Percentiles rank a stretch among this genome's conserved stretches.
phyloP scores from a whole-genome alignment of 2,888 invertebrate genomes.

The Stratiomys singularior region DNA sequence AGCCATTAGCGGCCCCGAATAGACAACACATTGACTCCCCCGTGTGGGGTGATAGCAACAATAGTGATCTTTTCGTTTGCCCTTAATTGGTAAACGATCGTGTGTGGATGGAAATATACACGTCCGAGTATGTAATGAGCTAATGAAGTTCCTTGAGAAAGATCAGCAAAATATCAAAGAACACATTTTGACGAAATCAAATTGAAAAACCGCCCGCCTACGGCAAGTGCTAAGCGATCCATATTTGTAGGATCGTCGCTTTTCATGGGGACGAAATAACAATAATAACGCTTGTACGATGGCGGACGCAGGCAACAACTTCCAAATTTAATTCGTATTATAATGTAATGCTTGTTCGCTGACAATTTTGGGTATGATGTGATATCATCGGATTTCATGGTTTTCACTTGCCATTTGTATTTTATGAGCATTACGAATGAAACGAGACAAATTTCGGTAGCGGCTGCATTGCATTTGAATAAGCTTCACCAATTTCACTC shows the following conservation, averaged over 20 bases:
- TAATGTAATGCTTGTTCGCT: conserved; percentile 15
- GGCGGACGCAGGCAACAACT: conserved; percentile 17
- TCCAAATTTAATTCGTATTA: conserved; percentile 33
- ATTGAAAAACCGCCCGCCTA: conserved; percentile 36
- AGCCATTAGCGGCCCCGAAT: conserved; percentile 13
- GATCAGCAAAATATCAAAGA: not conserved
- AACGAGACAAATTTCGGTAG: conserved; percentile 1
- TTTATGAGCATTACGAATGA: not conserved
- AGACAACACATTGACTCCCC: not conserved
- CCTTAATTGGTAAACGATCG: conserved; percentile 42
- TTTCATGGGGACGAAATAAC: conserved; percentile 11
- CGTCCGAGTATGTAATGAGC: not conserved
- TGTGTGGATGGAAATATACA: conserved; percentile 15
- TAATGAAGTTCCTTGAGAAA: conserved; percentile 20
- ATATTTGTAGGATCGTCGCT: conserved; percentile 26
- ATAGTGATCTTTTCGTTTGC: conserved; percentile 30
- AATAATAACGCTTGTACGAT: conserved; percentile 8
- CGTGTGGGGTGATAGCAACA: not conserved
- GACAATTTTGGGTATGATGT: conserved; percentile 30
- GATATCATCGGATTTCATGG: conserved; percentile 40
- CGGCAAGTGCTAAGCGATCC: conserved; percentile 26
- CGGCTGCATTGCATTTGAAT: no score
- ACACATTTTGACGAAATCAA: not conserved
- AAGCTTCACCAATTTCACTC: no score
- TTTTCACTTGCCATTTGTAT: conserved; percentile 18